Evolutionary conservation across 2,888 invertebrate genomes (phyloP), one percentile per base, ranked within the genome.

Genomic region (Parnassius mnemosyne): DNA sequence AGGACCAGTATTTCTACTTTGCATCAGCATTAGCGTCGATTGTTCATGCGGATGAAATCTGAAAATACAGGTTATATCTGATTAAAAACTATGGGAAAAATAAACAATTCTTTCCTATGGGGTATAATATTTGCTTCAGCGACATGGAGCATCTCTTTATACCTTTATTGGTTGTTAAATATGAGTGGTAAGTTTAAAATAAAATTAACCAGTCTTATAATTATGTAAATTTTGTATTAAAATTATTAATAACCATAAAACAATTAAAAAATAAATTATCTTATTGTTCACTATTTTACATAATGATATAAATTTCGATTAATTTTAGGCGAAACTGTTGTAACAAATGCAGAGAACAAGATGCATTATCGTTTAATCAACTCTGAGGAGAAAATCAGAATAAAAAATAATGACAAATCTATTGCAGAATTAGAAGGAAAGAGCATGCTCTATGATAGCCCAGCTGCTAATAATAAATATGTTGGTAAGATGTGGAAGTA

Each of bases 101-200:
- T 89, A 42, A 93, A 93, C 72, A 93, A 92, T 78, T 95, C 95
- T 0, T 96, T 96, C 79, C 75, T 95, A 47, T 94, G 93, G 81
- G 96, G 96, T 34, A 94, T 95, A 65, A 79, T 95, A 62, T 93
- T 95, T 77, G 95, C 96, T 0, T 96, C 95, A 0, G 78, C 94
- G 49, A 96, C 96, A 62, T 96, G 96, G 96, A 90, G 92, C 50
- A 85, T 95, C 56, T 95, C 95, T 56, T 79, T 96, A 52, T 95
- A 95, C 76, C 87, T 96, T 51, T 96, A 95, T 76, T 94, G 94
- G 84, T 92, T 93, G 74, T 76, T 95, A 56, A 93, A 81, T 65
- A 72, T 83, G 74, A 87, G 85, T 62, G 91, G 93, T 80, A 82
- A 89, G 85, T 83, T 42, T n/a, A 16, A n/a, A 46, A 12, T 52